phyloP scores from a whole-genome alignment of 2,113 vertebrate species.

The Zapus hudsonius region DNA sequence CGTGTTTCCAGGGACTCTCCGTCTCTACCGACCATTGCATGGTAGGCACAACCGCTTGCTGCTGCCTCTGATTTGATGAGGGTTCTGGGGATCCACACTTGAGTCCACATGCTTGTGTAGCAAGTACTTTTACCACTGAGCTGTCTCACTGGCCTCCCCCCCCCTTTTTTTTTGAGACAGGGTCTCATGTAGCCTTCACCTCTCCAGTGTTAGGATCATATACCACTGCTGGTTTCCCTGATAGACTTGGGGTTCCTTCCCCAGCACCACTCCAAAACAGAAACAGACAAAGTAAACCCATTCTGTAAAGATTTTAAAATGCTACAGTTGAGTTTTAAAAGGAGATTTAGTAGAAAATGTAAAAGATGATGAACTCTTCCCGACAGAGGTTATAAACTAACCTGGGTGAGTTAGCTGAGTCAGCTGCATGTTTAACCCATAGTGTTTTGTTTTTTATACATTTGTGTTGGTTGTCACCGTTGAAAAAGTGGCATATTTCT shows the following conservation, averaged over 20 bases:
- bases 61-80: no score
- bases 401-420: neutral
- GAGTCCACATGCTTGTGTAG: no score
- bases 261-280: neutral
- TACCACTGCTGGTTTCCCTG: neutral
- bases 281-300: neutral
- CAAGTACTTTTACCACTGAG: no score
- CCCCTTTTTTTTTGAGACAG: neutral
- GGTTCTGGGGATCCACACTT: no score
- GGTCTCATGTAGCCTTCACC: neutral
- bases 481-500: constrained; percentile 52
- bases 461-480: constrained; percentile 21
- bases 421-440: neutral
- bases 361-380: constrained; percentile 8
- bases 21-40: no score
- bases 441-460: neutral
- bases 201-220: neutral
- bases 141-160: neutral
- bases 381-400: neutral
- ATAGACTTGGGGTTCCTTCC: neutral
- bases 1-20: no score
- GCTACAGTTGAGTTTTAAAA: neutral
- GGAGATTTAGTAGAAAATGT: neutral
- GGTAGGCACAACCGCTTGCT: no score
- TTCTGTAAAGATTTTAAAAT: neutral